Evolutionary conservation across 1,140 invertebrate species (phyloP), one percentile per base, ranked within the genome.

Genomic region (Pentalonia nigronervosa): DNA sequence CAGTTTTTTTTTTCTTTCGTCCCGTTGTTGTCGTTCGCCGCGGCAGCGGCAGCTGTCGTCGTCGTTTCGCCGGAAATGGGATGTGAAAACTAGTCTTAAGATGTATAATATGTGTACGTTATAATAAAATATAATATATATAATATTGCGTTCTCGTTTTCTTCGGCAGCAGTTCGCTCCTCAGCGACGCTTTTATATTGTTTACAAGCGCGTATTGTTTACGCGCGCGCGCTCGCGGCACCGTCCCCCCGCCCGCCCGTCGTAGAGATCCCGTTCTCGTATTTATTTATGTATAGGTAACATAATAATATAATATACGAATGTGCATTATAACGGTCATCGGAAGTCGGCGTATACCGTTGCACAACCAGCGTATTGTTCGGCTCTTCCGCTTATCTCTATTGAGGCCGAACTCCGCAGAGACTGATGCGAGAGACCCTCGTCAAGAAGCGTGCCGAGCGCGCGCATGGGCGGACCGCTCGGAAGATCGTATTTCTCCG

Each of bases 271-370:
- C 60, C 60, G 60, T 76, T n/a, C 9, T 67, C 60, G 60, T 67
- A 21, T 21, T 4, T 53, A 60, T 60, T 30, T 60, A 60, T 67
- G 17, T 0, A n/a, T n/a, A 76, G 21, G 50, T 50, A 17, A 2
- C 0, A 60, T 60, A 67, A 67, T 67, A n/a, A 76, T 76, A 76
- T n/a, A 76, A 76, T 53, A 23, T 53, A n/a, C 30, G 60, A 76
- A 76, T n/a, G 60, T 17, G 60, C 30, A n/a, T 76, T 92, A 83
- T 93, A 93, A 93, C 91, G 91, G 91, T 93, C 91, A 93, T 93
- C 91, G 91, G 91, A 93, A 93, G 91, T 93, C 91, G 91, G 34
- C 89, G 48, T 84, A 21, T 93, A 93, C 91, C 91, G 91, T 93
- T 93, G 81, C 91, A 53, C 91, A 93, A 86, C 48, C 36, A 48